phyloP scores from a whole-genome alignment of 2,113 vertebrate genomes.

The Gavia stellata region DNA sequence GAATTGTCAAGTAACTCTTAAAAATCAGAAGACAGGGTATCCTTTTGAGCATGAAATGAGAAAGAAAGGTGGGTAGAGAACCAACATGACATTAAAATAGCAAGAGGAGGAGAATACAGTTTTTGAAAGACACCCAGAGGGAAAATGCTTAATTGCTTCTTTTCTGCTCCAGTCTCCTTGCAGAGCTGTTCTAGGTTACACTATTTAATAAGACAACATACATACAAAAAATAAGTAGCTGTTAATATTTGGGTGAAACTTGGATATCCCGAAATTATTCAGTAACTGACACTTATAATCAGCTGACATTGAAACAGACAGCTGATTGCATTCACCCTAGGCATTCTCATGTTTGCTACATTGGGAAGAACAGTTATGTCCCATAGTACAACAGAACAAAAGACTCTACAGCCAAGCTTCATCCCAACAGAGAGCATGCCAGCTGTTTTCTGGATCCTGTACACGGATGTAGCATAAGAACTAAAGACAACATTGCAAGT shows the following conservation, averaged over 20 bases:
- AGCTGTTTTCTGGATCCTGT: neutral
- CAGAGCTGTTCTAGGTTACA: slow-evolving; percentile 16
- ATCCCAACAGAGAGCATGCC: neutral
- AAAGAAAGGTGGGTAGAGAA: neutral
- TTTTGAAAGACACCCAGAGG: neutral
- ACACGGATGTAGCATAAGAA: fast-evolving
- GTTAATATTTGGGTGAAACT: slow-evolving; percentile 9
- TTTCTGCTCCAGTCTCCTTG: neutral
- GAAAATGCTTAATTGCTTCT: slow-evolving; percentile 1
- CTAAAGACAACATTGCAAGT: neutral
- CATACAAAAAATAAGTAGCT: neutral
- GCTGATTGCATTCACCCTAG: neutral
- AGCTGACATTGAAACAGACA: neutral
- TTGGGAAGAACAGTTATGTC: neutral
- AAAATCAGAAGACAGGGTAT: neutral
- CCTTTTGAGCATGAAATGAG: neutral
- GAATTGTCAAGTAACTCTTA: neutral
- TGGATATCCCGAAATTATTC: neutral
- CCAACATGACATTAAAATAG: slow-evolving; percentile 3
- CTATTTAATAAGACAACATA: neutral
- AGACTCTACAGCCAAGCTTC: neutral
- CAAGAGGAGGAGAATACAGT: neutral
- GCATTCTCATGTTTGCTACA: neutral
- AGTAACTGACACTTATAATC: slow-evolving; percentile 7
- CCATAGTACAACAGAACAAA: neutral